Conservation (phyloP, 2,113 vertebrate genomes). For the Passer montanus region DNA sequence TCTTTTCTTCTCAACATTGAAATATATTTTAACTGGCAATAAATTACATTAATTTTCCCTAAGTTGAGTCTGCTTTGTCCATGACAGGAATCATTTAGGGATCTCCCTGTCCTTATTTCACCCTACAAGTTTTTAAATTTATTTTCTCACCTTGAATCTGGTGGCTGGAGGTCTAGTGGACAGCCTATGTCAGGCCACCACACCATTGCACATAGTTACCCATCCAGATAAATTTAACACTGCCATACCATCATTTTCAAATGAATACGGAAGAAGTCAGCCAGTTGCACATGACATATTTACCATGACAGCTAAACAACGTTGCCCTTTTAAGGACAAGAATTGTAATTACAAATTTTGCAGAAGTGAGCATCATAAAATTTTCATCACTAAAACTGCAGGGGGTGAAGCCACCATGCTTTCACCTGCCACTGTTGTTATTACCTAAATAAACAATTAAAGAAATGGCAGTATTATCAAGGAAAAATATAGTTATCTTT, state of each 20-base stretch:
- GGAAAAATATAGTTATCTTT: neutral
- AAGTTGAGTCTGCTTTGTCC: neutral
- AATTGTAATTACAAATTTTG: neutral
- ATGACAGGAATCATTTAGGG: neutral
- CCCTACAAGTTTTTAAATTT: neutral
- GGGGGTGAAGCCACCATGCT: neutral
- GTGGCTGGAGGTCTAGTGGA: accelerated
- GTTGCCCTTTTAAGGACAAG: neutral
- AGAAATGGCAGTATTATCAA: neutral
- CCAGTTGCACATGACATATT: neutral
- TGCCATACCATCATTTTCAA: neutral
- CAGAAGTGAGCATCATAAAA: neutral
- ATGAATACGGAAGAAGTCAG: neutral
- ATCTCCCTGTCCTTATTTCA: neutral
- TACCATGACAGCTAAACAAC: neutral
- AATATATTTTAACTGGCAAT: neutral
- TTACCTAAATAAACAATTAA: neutral
- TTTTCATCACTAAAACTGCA: neutral
- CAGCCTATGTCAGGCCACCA: neutral
- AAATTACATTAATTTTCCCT: neutral
- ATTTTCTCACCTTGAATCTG: neutral
- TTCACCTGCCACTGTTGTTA: neutral
- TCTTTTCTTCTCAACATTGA: neutral
- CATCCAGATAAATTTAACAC: neutral
- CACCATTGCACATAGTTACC: neutral